These are phyloP conservation scores for Staurois parvus DNA, from an alignment of 2,797 vertebrate species.

Conservation along the genomic window DNA sequence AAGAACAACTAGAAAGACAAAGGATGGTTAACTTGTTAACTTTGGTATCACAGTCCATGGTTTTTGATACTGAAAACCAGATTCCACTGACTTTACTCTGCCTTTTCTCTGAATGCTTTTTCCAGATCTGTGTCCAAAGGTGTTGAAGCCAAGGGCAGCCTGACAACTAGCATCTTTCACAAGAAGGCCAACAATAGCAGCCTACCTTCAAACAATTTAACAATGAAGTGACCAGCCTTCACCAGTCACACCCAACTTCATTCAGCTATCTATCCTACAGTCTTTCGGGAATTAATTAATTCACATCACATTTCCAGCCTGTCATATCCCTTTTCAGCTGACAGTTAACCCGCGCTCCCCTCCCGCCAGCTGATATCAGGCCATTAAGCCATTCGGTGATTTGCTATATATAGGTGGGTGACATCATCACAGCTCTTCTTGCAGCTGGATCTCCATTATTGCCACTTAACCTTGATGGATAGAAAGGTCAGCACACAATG, in stretches of 20 bases:
- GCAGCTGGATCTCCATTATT: constrained; percentile 16
- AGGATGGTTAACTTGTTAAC: too few relatives aligned
- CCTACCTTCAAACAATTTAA: too few relatives aligned
- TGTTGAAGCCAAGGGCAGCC: too few relatives aligned
- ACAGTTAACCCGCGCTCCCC: not conserved
- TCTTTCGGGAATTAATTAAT: not conserved
- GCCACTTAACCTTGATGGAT: constrained; percentile 26
- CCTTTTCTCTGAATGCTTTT: too few relatives aligned
- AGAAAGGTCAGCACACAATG: constrained; percentile 9
- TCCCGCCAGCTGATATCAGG: not conserved
- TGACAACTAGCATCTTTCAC: too few relatives aligned
- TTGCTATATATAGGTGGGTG: constrained; percentile 44
- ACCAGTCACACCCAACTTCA: not conserved
- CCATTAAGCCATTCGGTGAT: constrained; percentile 23
- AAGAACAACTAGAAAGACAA: too few relatives aligned
- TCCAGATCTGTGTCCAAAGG: too few relatives aligned
- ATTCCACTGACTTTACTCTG: too few relatives aligned
- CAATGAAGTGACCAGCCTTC: not conserved
- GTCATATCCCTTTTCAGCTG: not conserved
- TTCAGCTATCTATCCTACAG: not conserved
- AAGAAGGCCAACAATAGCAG: too few relatives aligned
- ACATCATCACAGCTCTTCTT: constrained; percentile 29
- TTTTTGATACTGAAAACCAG: too few relatives aligned
- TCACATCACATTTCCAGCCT: not conserved
- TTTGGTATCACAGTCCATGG: too few relatives aligned